Evolutionary conservation across 2,888 invertebrate genomes (phyloP).

Genomic region (Folsomia manolachei): DNA sequence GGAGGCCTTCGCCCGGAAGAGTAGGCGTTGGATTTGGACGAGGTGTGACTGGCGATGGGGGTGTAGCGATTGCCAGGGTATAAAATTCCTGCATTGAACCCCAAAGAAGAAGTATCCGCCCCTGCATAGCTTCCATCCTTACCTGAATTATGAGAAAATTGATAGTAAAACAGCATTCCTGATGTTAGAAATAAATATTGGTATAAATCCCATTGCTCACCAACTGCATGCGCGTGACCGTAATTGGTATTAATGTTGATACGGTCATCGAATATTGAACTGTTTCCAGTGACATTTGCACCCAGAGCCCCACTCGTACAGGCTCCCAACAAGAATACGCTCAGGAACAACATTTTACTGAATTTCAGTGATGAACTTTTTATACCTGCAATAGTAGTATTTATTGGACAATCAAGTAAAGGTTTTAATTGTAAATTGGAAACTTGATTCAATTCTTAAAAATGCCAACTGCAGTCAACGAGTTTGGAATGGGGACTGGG

Average conservation of each 20-base stretch:
- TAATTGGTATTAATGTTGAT: constrained; percentile 30
- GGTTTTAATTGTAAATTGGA: too few species aligned
- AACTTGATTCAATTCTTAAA: too few species aligned
- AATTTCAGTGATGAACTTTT: too few species aligned
- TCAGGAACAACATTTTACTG: too few species aligned
- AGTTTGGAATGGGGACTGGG: too few species aligned
- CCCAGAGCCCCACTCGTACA: background rate
- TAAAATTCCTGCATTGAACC: constrained; percentile 31
- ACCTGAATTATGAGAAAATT: background rate
- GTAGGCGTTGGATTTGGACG: constrained; percentile 20
- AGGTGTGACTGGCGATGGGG: constrained; percentile 16
- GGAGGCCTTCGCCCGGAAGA: constrained; percentile 29
- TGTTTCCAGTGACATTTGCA: background rate
- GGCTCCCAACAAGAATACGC: background rate
- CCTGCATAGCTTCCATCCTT: constrained; percentile 18
- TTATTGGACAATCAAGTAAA: too few species aligned
- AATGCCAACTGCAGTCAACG: too few species aligned
- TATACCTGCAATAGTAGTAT: too few species aligned
- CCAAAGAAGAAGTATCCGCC: constrained; percentile 24
- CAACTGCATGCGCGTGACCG: constrained; percentile 24
- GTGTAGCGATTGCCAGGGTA: constrained; percentile 16
- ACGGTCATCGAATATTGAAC: constrained; percentile 27
- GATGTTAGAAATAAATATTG: background rate
- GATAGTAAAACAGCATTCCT: background rate
- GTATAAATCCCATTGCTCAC: constrained; percentile 5